Conservation (phyloP, 2,113 vertebrate species). For the Pseudonaja textilis region DNA sequence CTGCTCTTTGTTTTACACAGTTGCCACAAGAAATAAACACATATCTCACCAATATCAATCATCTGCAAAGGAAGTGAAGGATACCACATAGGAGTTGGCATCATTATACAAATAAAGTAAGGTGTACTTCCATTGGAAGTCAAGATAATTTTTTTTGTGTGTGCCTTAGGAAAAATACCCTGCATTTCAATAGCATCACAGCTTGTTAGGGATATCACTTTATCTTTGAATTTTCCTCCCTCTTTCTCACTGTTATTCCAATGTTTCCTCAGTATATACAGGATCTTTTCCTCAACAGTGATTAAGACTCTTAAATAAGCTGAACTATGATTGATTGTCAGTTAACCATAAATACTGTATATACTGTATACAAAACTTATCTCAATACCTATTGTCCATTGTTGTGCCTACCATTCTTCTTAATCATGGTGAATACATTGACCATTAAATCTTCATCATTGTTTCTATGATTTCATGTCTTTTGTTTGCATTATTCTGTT, state of each 20-base stretch:
- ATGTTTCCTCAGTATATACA: neutral
- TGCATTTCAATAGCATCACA: neutral
- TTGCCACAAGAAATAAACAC: neutral
- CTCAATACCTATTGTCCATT: neutral
- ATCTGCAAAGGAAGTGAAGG: neutral
- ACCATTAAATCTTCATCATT: neutral
- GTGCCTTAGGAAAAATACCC: neutral
- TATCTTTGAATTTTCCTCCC: neutral
- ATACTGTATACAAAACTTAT: neutral
- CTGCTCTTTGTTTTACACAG: neutral
- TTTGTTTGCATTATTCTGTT: neutral
- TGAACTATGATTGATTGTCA: neutral
- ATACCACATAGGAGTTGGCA: neutral
- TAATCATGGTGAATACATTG: neutral
- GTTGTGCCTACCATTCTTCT: neutral
- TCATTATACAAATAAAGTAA: neutral
- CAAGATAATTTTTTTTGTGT: neutral
- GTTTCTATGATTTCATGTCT: neutral
- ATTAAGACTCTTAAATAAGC: neutral
- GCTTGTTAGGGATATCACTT: neutral
- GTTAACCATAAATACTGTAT: neutral
- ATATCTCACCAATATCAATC: neutral
- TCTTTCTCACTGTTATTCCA: neutral
- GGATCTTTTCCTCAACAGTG: neutral
- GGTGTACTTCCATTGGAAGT: neutral